phyloP scores from a whole-genome alignment of 2,888 invertebrate species.

The Pheosia tremula region DNA sequence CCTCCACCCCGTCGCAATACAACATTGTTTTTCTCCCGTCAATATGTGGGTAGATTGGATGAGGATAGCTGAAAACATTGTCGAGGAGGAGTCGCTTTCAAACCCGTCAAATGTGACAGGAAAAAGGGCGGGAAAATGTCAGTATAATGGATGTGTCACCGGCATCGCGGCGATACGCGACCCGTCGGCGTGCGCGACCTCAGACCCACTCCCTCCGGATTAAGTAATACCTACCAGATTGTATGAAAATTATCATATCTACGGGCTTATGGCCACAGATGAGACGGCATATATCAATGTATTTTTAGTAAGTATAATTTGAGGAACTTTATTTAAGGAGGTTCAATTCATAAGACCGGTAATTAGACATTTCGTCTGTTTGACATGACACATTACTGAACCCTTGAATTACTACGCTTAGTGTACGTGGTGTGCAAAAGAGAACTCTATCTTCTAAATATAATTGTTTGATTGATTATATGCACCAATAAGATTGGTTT shows the following conservation, averaged over 20 bases:
- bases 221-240: constrained; percentile 63
- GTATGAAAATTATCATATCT: constrained; percentile 56
- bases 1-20: constrained; percentile 19
- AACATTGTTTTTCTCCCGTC: constrained; percentile 45
- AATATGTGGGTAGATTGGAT: constrained; percentile 52
- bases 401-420: too few relatives aligned
- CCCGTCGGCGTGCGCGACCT: constrained; percentile 68
- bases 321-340: too few relatives aligned
- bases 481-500: too few relatives aligned
- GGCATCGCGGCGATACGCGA: constrained; percentile 72
- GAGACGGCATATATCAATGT: too few relatives aligned
- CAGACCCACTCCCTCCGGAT: constrained; percentile 69
- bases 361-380: too few relatives aligned
- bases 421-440: too few relatives aligned
- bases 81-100: constrained; percentile 78
- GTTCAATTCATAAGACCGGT: too few relatives aligned
- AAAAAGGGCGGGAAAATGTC: constrained; percentile 82
- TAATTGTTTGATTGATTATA: too few relatives aligned
- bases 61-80: constrained; percentile 71
- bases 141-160: constrained; percentile 83
- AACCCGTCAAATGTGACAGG: constrained; percentile 82
- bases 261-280: constrained; percentile 29
- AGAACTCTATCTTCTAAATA: too few relatives aligned
- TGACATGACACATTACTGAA: too few relatives aligned
- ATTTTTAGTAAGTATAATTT: too few relatives aligned